Evolutionary conservation across 1,140 invertebrate species (phyloP).

Genomic region (Thrips palmi): DNA sequence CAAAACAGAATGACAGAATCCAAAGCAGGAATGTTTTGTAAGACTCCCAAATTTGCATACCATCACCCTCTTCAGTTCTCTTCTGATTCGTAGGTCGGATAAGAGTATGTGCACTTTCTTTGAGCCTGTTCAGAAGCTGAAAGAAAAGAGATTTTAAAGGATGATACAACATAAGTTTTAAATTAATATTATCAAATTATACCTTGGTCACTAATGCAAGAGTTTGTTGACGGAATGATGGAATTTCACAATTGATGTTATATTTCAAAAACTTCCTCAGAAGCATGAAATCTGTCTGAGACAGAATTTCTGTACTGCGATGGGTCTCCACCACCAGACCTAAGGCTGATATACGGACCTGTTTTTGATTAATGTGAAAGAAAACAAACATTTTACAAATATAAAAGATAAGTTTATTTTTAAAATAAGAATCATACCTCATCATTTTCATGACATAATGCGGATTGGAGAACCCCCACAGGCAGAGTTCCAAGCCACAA

Average conservation of each 20-base stretch:
- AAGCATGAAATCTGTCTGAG: conserved; percentile 39
- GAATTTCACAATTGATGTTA: conserved; percentile 50
- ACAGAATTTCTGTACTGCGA: conserved; percentile 48
- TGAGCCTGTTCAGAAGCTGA: conserved; percentile 22
- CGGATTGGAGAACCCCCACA: conserved; percentile 2
- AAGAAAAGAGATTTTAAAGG: conserved; percentile 10
- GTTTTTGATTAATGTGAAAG: too few relatives aligned
- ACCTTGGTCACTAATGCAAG: too few relatives aligned
- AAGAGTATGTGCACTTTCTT: conserved; percentile 19
- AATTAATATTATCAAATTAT: too few relatives aligned
- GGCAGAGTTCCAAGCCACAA: conserved; percentile 12
- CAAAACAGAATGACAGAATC: conserved; percentile 1
- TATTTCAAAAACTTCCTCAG: conserved; percentile 41
- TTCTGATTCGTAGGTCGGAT: conserved; percentile 10
- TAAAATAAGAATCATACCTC: conserved; percentile 12
- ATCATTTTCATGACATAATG: conserved; percentile 8
- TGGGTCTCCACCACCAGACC: conserved; percentile 53
- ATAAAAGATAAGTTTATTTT: too few relatives aligned
- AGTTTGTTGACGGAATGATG: conserved; percentile 28
- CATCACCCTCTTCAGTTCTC: conserved; percentile 1
- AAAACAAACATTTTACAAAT: too few relatives aligned
- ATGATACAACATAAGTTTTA: conserved; percentile 5
- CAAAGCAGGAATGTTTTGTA: too few relatives aligned
- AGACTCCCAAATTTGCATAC: conserved; percentile 2
- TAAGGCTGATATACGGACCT: conserved; percentile 21